A percentile compares a stretch with the other conserved stretches of the same genome.
phyloP scores from a whole-genome alignment of 1,140 invertebrate genomes.

The Elymnias hypermnestra region DNA sequence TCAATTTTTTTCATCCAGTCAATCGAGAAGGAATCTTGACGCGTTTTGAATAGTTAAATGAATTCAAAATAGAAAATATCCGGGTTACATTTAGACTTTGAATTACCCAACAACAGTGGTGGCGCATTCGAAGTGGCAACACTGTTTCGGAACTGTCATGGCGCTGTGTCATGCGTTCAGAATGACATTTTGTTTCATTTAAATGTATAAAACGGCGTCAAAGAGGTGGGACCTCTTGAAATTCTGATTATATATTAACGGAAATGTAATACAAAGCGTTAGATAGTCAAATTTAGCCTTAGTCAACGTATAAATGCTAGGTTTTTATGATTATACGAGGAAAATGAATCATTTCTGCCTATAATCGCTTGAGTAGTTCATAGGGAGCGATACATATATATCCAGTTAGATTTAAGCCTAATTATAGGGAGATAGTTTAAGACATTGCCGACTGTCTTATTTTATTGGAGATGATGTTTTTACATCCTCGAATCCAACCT shows the following conservation, averaged over 20 bases:
- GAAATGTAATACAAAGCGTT: slow-evolving; percentile 35
- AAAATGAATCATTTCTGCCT: slow-evolving; percentile 47
- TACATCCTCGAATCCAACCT: slow-evolving; percentile 14
- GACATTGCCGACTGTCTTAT: slow-evolving; percentile 35
- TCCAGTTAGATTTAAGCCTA: slow-evolving; percentile 36
- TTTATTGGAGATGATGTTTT: slow-evolving; percentile 23
- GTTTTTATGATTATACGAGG: slow-evolving; percentile 32
- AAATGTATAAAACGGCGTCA: slow-evolving; percentile 16
- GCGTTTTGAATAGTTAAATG: slow-evolving; percentile 23
- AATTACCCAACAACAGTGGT: too few relatives aligned
- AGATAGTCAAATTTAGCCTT: slow-evolving; percentile 61
- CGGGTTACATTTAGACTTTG: not conserved
- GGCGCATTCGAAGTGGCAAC: too few relatives aligned
- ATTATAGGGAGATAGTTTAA: slow-evolving; percentile 21
- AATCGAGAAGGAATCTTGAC: slow-evolving; percentile 29
- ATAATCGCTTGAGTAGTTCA: slow-evolving; percentile 50
- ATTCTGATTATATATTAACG: slow-evolving; percentile 31
- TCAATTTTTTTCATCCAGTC: slow-evolving; percentile 59
- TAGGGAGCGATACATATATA: slow-evolving; percentile 45
- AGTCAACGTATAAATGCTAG: slow-evolving; percentile 47
- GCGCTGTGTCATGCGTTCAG: too few relatives aligned
- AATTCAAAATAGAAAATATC: not conserved
- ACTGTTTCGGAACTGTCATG: too few relatives aligned
- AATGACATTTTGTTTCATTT: too few relatives aligned
- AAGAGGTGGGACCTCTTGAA: slow-evolving; percentile 37